Percentiles rank a stretch among this genome's conserved stretches.
phyloP scores from a whole-genome alignment of 2,888 invertebrate species.

The Nomada hirtipes region DNA sequence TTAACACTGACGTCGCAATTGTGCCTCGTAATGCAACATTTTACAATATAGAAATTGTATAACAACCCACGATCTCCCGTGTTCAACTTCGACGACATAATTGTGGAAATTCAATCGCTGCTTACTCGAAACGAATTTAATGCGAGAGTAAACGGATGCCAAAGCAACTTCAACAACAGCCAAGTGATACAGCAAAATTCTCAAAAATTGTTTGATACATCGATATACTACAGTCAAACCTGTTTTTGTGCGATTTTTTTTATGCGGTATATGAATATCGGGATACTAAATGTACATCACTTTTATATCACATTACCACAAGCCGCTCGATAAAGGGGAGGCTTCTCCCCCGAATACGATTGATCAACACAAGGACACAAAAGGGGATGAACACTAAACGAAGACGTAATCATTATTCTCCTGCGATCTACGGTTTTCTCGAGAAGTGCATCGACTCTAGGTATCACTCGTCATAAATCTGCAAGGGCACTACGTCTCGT shows the following conservation, averaged over 20 bases:
- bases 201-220: not conserved
- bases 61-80: too few relatives aligned
- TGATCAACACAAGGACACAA: constrained; percentile 7
- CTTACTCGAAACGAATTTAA: too few relatives aligned
- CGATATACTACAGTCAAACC: too few relatives aligned
- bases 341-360: not conserved
- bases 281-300: not conserved
- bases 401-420: constrained; percentile 2
- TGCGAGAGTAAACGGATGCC: too few relatives aligned
- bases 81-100: too few relatives aligned
- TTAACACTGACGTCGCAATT: not conserved
- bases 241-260: too few relatives aligned
- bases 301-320: not conserved
- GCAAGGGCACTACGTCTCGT: not conserved
- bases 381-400: not conserved
- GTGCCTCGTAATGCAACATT: not conserved
- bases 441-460: constrained; percentile 29
- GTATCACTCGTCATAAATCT: constrained; percentile 30
- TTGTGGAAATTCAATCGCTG: too few relatives aligned
- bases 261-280: too few relatives aligned
- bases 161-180: too few relatives aligned
- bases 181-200: not conserved
- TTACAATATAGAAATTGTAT: too few relatives aligned
- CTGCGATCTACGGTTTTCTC: not conserved
- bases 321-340: too few relatives aligned